Evolutionary conservation across 2,888 invertebrate species (phyloP).

Genomic region (Fissipunctia ypsillon): DNA sequence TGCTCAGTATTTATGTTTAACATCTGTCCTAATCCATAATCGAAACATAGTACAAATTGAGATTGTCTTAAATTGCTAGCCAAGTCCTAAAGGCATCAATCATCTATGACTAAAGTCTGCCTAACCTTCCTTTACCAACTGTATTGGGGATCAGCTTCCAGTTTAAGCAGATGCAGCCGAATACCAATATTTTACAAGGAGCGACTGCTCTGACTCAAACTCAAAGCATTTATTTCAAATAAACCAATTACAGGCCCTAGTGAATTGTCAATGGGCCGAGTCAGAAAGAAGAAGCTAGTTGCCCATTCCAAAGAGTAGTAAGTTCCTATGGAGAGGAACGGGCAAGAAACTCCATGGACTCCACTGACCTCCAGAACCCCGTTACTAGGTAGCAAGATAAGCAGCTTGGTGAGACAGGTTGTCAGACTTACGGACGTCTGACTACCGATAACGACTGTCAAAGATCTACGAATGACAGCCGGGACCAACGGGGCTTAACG

Average conservation of each 20-base stretch:
- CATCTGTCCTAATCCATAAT: conserved; percentile 51
- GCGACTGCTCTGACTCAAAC: neutral
- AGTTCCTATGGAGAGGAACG: neutral
- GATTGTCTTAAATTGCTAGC: conserved; percentile 9
- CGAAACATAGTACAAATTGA: conserved; percentile 9
- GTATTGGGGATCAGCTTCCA: too few relatives aligned
- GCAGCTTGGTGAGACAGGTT: neutral
- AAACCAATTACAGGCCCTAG: too few relatives aligned
- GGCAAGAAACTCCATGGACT: neutral
- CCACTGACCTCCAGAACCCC: too few relatives aligned
- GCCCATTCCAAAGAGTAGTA: neutral
- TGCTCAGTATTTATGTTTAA: conserved; percentile 53
- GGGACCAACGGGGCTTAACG: too few relatives aligned
- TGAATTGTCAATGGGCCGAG: too few relatives aligned
- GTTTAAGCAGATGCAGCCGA: neutral
- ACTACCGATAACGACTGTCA: neutral
- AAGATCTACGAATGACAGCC: neutral
- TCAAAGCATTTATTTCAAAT: too few relatives aligned
- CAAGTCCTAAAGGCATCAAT: conserved; percentile 22
- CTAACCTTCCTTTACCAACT: neutral
- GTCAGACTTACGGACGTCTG: neutral
- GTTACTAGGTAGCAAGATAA: too few relatives aligned
- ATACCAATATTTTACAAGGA: neutral
- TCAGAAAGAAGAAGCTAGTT: too few relatives aligned
- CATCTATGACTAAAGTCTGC: neutral